Percentiles rank a stretch among this genome's conserved stretches.
Conservation (phyloP, 2,888 invertebrate genomes). For the Nemurella pictetii region DNA sequence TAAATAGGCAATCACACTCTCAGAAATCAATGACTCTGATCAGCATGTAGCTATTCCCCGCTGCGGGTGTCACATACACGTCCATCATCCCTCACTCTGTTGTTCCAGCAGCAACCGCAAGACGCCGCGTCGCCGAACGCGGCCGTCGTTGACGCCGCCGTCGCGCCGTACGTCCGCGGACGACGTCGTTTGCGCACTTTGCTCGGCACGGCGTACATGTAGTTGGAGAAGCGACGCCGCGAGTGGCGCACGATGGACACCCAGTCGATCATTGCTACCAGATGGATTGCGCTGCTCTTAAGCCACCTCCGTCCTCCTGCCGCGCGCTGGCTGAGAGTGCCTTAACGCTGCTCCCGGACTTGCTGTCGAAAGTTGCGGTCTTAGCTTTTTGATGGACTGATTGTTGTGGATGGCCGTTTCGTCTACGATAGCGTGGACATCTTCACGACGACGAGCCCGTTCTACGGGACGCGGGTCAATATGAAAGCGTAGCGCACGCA, state of each 20-base stretch:
- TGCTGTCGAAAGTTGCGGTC: no score
- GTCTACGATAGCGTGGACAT: no score
- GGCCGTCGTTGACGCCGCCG: slow-evolving; percentile 28
- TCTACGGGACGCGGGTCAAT: no score
- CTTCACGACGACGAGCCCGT: no score
- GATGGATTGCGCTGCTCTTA: neutral
- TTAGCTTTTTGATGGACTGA: no score
- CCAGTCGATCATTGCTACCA: slow-evolving; percentile 69
- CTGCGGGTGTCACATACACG: neutral
- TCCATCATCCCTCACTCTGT: slow-evolving; percentile 45
- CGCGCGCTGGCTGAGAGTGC: no score
- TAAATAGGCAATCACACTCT: no score
- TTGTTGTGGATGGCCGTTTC: no score
- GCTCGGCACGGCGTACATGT: slow-evolving; percentile 66
- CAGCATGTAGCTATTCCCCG: no score
- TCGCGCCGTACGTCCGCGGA: slow-evolving; percentile 46
- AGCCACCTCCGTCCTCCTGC: neutral
- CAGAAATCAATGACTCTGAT: no score
- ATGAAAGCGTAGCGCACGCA: no score
- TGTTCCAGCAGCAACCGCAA: slow-evolving; percentile 54
- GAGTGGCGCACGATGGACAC: slow-evolving; percentile 75
- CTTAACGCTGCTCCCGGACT: neutral
- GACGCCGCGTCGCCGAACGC: slow-evolving; percentile 40
- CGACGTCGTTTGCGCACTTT: slow-evolving; percentile 65
- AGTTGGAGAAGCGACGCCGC: slow-evolving; percentile 69